Conservation (phyloP, 2,888 invertebrate species). For the Erebia ligea region DNA sequence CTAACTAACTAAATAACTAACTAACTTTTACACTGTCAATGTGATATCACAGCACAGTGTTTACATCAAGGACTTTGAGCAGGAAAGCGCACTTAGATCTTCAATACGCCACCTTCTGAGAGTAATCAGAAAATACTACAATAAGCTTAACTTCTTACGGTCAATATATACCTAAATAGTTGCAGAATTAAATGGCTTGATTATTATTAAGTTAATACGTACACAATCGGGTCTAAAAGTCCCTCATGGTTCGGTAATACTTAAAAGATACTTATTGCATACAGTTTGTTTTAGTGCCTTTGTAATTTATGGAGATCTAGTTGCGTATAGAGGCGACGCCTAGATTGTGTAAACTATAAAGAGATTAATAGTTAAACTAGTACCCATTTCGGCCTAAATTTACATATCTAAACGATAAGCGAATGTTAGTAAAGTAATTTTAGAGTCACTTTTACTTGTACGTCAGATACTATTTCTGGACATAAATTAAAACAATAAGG, state of each 20-base stretch:
- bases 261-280: constrained; percentile 3
- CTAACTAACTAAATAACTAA: too few species aligned
- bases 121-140: too few species aligned
- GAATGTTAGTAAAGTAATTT: constrained; percentile 3
- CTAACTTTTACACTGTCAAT: too few species aligned
- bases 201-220: too few species aligned
- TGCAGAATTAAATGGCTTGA: too few species aligned
- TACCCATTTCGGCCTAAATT: constrained; percentile 9
- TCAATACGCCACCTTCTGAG: too few species aligned
- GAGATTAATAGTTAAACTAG: constrained; percentile 20
- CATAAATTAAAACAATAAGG: constrained; percentile 2
- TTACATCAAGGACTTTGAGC: too few species aligned
- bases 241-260: not conserved
- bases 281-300: constrained; percentile 22
- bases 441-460: constrained; percentile 9
- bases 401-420: constrained; percentile 13
- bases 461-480: constrained; percentile 4
- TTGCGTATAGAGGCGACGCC: constrained; percentile 25
- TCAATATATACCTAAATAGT: too few species aligned
- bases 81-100: too few species aligned
- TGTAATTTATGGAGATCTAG: constrained; percentile 23
- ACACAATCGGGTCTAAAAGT: not conserved
- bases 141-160: too few species aligned
- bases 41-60: too few species aligned
- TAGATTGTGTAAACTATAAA: constrained; percentile 26